Evolutionary conservation across 2,113 vertebrate species (phyloP), one percentile per base, ranked within the genome.

Genomic region (Macquaria australasica): DNA sequence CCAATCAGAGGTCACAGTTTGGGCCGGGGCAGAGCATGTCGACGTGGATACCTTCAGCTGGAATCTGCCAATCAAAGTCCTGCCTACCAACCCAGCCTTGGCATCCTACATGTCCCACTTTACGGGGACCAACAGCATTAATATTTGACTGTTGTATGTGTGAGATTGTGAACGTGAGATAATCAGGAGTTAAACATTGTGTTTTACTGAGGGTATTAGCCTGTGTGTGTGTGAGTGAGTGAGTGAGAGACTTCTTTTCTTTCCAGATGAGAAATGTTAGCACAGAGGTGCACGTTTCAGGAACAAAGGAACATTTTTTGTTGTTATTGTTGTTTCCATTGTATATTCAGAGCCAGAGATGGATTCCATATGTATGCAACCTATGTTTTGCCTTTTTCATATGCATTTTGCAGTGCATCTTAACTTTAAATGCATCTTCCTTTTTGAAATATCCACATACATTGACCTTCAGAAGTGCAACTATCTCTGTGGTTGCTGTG

Each of bases 21-120:
- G 98, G 98, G 96, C 95, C 0, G 98, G 98, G 41, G 95, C 97
- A 0, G 97, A 97, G 87, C 96, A 97, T 51, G 97, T 99, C 3
- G 96, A 97, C 2, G 98, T 99, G 84, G 98, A 99, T 92, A 99
- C 98, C 67, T 99, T 99, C 94, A 99, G 98, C 91, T 99, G 98
- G 98, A 97, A 99, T 86, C 93, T 99, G 78, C 98, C 98, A 6
- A 97, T 99, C 91, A 98, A 98, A 94, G 97, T 99, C 77, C 95
- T 99, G 86, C 98, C 98, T 58, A 99, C 98, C 48, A 99, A 98
- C 90, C 98, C 98, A 0, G 93, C 97, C 18, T 83, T 99, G 93
- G 98, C 96, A 20, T 98, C 98, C 43, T 98, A 97, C 0, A 96
- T 97, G 37, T 98, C 97, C 59, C 98, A 97, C 77, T 97, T 97